Base-by-base conservation (phyloP, 2,797 vertebrate genomes). In the Natrix natrix region DNA sequence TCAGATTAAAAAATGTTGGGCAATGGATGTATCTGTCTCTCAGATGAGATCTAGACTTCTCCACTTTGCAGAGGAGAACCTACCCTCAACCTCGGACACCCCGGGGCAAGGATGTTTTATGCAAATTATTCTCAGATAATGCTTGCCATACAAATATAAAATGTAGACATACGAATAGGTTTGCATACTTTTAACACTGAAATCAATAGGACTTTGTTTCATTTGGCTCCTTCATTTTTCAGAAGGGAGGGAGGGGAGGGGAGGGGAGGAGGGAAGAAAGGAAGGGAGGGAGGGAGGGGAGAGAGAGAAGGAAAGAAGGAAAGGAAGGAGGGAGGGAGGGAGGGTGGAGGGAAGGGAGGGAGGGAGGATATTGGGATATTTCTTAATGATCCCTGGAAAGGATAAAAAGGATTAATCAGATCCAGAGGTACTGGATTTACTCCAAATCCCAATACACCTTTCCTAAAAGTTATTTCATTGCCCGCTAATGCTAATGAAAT, bases 221-320 rank as follows among this genome's bases (percentile, higher is more conserved):
- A 60, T 32, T 83, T 90, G 60, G 17, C 54, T 32, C 4, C 32
- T 87, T 69, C n/a, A 24, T 60, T n/a, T 17, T 43, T 43, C 6
- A 17, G 32, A 16, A 78, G 16, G 69, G 6, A 69, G 0, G 66
- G 12, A 32, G 13, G n/a, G 13, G 14, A 1, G 8, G 3, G 4
- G 0, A 4, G 10, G 12, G 2, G 2, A 0, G 4, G 11, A 28
- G 4, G 6, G 6, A 1, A 4, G 63, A 4, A 0, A 12, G 10
- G 11, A 0, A 11, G 8, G 3, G 8, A 61, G 10, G 1, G 11
- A 10, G 24, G 24, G 22, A 26, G 5, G 0, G 28, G n/a, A 32
- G 8, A 12, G 28, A 66, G 1, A 11, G 11, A 28, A 1, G 11
- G 26, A 2, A 4, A 4, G 61, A 61, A 10, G 60, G 24, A 66